Evolutionary conservation across 2,113 vertebrate genomes (phyloP).

Genomic region (Otus sunia): DNA sequence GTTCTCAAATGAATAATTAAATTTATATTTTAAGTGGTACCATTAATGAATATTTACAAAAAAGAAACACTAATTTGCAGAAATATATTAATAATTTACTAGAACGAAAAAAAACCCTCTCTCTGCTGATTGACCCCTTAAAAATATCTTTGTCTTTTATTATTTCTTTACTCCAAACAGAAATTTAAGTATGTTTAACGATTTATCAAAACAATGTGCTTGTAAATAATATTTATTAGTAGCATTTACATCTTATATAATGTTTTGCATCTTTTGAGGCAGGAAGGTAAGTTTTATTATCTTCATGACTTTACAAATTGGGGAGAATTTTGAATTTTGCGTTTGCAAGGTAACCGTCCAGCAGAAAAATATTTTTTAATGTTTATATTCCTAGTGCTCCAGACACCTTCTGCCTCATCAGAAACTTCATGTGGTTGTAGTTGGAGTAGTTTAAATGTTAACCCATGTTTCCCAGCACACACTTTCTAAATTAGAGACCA

Average conservation of each 20-base stretch:
- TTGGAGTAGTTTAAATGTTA: not conserved
- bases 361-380: not conserved
- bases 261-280: slow-evolving; percentile 14
- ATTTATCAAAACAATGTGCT: not conserved
- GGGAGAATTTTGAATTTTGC: not conserved
- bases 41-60: slow-evolving; percentile 22
- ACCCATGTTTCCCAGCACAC: not conserved
- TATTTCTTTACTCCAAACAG: not conserved
- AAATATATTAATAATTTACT: not conserved
- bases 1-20: slow-evolving; percentile 25
- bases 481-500: not conserved
- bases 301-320: not conserved
- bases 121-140: not conserved
- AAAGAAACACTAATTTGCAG: not conserved
- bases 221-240: not conserved
- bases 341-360: not conserved
- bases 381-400: not conserved
- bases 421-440: not conserved
- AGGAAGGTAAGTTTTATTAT: slow-evolving; percentile 51
- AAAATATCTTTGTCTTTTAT: not conserved
- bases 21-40: not conserved
- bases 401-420: slow-evolving; percentile 2
- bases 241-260: not conserved
- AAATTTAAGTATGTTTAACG: not conserved
- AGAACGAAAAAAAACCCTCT: not conserved